Conservation (phyloP, 1,140 invertebrate genomes). For the Liolophura sinensis region DNA sequence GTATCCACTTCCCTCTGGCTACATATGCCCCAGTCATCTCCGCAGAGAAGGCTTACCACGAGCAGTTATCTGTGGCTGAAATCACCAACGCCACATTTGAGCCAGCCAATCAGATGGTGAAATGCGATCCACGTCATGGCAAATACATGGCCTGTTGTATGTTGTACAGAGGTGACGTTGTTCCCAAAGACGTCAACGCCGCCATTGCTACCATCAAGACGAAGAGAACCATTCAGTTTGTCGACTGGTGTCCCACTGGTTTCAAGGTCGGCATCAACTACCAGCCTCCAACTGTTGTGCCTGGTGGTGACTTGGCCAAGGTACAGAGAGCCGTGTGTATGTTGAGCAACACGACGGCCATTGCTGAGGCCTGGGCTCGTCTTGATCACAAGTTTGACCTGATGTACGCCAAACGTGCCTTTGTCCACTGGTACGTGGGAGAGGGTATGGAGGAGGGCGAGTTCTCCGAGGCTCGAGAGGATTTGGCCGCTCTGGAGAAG, state of each 20-base stretch:
- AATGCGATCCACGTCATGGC: conserved; percentile 62
- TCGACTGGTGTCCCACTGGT: conserved; percentile 89
- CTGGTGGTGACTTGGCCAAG: conserved; percentile 70
- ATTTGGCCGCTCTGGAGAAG: conserved; percentile 67
- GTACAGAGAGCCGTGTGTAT: conserved; percentile 70
- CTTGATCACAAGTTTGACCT: conserved; percentile 77
- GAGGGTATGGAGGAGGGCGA: conserved; percentile 77
- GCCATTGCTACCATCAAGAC: conserved; percentile 82
- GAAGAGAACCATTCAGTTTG: conserved; percentile 79
- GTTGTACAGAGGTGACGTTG: conserved; percentile 39
- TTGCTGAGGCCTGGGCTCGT: conserved; percentile 74
- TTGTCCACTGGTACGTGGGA: conserved; percentile 55
- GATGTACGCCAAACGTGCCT: conserved; percentile 73
- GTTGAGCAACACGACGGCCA: conserved; percentile 82
- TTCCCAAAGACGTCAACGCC: conserved; percentile 78
- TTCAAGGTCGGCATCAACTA: conserved; percentile 48
- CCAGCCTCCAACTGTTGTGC: conserved; percentile 69
- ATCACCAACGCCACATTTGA: conserved; percentile 75
- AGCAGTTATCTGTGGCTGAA: conserved; percentile 77
- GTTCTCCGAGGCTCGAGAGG: conserved; percentile 73
- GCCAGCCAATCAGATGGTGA: conserved; percentile 87
- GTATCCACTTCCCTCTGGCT: conserved; percentile 41
- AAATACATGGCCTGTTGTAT: conserved; percentile 40
- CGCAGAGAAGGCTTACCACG: conserved; percentile 39
- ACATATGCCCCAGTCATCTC: conserved; percentile 46